Base-by-base conservation (phyloP, 1,140 invertebrate species). In the Zaprionus gabonicus region DNA sequence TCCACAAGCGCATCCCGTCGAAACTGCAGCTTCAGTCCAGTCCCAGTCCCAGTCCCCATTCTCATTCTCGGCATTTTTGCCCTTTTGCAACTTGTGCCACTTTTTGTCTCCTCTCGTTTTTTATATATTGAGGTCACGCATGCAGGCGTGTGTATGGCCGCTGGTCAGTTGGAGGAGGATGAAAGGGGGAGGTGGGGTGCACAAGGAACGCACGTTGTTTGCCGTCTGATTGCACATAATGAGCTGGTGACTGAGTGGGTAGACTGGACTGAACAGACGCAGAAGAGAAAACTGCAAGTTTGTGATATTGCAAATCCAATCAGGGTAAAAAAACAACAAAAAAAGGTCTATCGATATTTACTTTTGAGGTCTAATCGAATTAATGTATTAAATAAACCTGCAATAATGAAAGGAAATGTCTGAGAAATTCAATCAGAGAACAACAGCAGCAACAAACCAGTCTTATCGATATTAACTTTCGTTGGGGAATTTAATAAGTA, bases 51-150 rank as follows among this genome's bases (percentile, higher is more conserved):
- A 53, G 46, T 20, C 46, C 51, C 65, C 53, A 28, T 38, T 41
- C 23, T 25, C 36, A 49, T 31, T 49, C 44, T 51, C 20, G 20
- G 27, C 59, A 64, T 65, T 65, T 49, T 63, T 77, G 78, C 75
- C 78, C 76, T 78, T 78, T 77, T 73, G 64, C 59, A 55, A 77
- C 78, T 68, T 76, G 64, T 86, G 84, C 76, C 57, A 78, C 58
- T 78, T 78, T 78, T 76, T n/a, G 9, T 36, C 44, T 46, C 46
- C 15, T 31, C 23, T 20, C 51, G 3, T 55, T 41, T 38, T 58
- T 58, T 46, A 31, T 34, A 71, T 78, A 88, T 88, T 77, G 84
- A 62, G 83, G 83, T 87, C 83, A 87, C 83, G 83, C 83, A 86
- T 86, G 64, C 70, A 87, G 70, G 49, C 69, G 84, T 86, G 77